phyloP scores from a whole-genome alignment of 2,797 vertebrate species.

The Tauraco hartlaubi region DNA sequence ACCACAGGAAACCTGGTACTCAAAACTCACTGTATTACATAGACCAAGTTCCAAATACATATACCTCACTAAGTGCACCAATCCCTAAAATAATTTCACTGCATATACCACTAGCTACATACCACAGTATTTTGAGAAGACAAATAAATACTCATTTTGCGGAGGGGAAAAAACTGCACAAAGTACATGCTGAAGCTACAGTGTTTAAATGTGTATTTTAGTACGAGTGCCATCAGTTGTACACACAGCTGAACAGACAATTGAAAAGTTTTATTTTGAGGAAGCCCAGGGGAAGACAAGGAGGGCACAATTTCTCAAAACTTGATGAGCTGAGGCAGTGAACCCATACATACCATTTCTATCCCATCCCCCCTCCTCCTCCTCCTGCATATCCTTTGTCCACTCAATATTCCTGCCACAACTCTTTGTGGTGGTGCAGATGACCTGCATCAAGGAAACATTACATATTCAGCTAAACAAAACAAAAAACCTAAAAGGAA shows the following conservation, averaged over 20 bases:
- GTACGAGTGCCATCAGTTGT: neutral
- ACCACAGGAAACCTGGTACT: neutral
- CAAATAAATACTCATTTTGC: neutral
- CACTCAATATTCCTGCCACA: neutral
- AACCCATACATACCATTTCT: neutral
- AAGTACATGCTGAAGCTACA: neutral
- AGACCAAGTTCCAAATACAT: neutral
- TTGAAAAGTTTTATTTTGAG: neutral
- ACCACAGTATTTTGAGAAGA: neutral
- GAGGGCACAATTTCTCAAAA: neutral
- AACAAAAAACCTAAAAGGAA: neutral
- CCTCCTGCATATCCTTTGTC: neutral
- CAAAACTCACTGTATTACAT: neutral
- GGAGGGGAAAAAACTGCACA: neutral
- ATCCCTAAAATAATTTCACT: neutral
- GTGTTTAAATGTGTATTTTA: neutral
- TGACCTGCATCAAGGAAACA: neutral
- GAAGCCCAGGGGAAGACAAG: neutral
- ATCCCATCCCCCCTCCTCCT: neutral
- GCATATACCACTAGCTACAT: neutral
- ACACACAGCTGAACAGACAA: neutral
- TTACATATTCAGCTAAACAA: neutral
- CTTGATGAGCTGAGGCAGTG: neutral
- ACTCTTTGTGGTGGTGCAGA: neutral
- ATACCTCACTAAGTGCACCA: neutral